A percentile compares a stretch with the other conserved stretches of the same genome.
Evolutionary conservation across 2,113 vertebrate genomes (phyloP).

Genomic region (Vanacampus margaritifer): DNA sequence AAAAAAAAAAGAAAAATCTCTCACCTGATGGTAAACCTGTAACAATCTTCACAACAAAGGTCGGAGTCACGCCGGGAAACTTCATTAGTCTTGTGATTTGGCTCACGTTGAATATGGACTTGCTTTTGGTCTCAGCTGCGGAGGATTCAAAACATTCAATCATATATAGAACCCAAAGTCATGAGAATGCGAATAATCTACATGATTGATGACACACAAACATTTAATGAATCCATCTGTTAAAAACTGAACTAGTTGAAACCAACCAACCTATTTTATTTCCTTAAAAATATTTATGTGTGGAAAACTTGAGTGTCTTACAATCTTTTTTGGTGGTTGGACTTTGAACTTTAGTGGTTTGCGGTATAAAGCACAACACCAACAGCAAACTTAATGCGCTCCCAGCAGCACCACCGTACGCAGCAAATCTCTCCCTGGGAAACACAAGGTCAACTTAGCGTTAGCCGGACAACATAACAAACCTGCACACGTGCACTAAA

Average conservation of each 20-base stretch:
- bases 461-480: neutral
- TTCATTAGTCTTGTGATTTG: constrained; percentile 82
- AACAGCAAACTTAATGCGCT: constrained; percentile 74
- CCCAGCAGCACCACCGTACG: constrained; percentile 67
- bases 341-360: constrained; percentile 71
- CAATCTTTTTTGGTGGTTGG: constrained; percentile 29
- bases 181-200: neutral
- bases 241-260: neutral
- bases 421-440: constrained; percentile 75
- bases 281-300: too few relatives aligned
- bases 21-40: constrained; percentile 85
- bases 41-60: constrained; percentile 83
- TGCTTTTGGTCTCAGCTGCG: constrained; percentile 30
- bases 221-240: neutral
- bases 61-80: constrained; percentile 77
- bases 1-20: neutral
- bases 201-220: neutral
- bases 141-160: constrained; percentile 9
- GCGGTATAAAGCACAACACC: constrained; percentile 79
- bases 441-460: constrained; percentile 4
- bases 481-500: neutral
- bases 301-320: constrained; percentile 49
- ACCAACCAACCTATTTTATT: neutral
- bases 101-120: constrained; percentile 79
- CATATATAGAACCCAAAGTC: neutral